Percentiles rank a stretch among this genome's conserved stretches.
Evolutionary conservation across 1,140 invertebrate genomes (phyloP).

Genomic region (Monomorium pharaonis): DNA sequence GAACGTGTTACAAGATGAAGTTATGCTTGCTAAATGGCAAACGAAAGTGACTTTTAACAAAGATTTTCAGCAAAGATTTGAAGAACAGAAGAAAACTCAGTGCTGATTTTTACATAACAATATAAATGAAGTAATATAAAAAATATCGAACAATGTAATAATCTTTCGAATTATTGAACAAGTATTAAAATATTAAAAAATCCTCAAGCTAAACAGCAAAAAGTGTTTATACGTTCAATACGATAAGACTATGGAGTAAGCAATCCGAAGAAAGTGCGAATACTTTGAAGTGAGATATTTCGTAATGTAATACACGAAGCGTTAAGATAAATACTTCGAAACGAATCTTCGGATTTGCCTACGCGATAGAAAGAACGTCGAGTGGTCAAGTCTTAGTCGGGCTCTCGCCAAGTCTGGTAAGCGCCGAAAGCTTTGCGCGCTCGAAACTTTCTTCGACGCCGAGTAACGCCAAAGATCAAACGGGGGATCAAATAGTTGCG

Average conservation of each 20-base stretch:
- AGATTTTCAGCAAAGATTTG: not conserved
- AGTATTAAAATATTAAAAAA: not conserved
- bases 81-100: not conserved
- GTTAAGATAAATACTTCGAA: not conserved
- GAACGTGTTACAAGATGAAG: not conserved
- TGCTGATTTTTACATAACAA: not conserved
- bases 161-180: not conserved
- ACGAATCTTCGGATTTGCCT: slow-evolving; percentile 13
- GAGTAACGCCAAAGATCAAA: slow-evolving; percentile 40
- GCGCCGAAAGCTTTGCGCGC: not conserved
- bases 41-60: not conserved
- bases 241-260: not conserved
- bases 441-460: slow-evolving; percentile 15
- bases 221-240: not conserved
- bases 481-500: slow-evolving; percentile 15
- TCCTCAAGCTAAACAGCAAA: not conserved
- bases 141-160: not conserved
- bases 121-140: not conserved
- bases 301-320: not conserved
- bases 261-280: not conserved
- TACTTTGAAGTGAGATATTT: not conserved
- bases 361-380: slow-evolving; percentile 22
- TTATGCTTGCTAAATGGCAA: not conserved
- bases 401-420: not conserved
- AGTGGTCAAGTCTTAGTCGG: slow-evolving; percentile 16